phyloP scores from a whole-genome alignment of 2,888 invertebrate species.

The Chrysotoxum bicinctum region DNA sequence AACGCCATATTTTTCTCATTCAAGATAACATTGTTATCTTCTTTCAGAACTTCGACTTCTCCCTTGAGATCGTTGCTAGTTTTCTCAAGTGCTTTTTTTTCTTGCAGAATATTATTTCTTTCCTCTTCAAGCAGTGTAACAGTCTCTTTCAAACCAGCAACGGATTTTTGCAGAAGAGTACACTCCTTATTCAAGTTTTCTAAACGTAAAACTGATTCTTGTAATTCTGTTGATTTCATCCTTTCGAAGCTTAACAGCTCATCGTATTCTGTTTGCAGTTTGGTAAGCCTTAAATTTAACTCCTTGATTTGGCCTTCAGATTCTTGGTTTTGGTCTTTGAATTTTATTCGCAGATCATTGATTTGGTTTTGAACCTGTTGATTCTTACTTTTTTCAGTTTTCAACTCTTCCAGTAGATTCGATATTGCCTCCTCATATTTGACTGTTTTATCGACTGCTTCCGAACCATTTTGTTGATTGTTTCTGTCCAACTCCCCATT shows the following conservation, averaged over 20 bases:
- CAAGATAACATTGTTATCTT: conserved; percentile 8
- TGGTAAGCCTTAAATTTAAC: conserved; percentile 22
- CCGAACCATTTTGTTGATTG: conserved; percentile 15
- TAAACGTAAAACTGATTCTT: conserved; percentile 3
- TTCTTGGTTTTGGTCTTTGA: conserved; percentile 43
- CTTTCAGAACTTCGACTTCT: conserved; percentile 39
- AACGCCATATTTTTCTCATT: conserved; percentile 2
- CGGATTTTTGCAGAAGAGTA: background rate
- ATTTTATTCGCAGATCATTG: conserved; percentile 47
- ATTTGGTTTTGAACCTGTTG: conserved; percentile 45
- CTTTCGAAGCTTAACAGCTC: conserved; percentile 30
- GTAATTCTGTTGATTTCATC: conserved; percentile 25
- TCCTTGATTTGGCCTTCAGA: conserved; percentile 40
- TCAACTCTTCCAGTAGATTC: conserved; percentile 31
- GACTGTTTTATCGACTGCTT: background rate
- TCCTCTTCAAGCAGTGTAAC: conserved; percentile 5
- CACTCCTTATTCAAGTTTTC: conserved; percentile 16
- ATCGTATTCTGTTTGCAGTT: conserved; percentile 49
- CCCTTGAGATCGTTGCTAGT: conserved; percentile 39
- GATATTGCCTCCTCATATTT: conserved; percentile 41
- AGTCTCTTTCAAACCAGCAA: conserved; percentile 1
- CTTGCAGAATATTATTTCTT: background rate
- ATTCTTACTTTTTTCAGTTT: conserved; percentile 51
- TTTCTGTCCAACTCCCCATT: conserved; percentile 21
- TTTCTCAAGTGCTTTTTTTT: conserved; percentile 25